These are phyloP conservation scores for Opisthograptis luteolata DNA, from an alignment of 2,888 invertebrate genomes.

Conservation along the genomic window DNA sequence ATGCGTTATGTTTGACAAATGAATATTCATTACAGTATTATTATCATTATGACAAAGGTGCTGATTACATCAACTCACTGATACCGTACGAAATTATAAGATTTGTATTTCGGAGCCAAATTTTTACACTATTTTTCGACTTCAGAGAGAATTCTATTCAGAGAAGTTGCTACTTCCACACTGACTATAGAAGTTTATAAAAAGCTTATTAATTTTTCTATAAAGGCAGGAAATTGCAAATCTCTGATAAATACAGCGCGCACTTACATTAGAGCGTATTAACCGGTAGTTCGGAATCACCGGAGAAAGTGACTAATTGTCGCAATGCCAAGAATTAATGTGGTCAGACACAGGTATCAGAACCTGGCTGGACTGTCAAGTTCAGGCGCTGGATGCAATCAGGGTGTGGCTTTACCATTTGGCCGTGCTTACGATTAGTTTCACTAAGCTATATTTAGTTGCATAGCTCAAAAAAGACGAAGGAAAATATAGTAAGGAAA, in stretches of 20 bases:
- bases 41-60: no score
- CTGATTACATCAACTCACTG: no score
- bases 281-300: constrained; percentile 45
- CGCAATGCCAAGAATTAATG: constrained; percentile 50
- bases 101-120: no score
- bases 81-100: no score
- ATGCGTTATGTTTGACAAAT: background rate
- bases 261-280: constrained; percentile 34
- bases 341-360: constrained; percentile 52
- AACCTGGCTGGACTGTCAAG: constrained; percentile 42
- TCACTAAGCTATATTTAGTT: no score
- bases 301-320: constrained; percentile 65
- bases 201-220: constrained; percentile 2
- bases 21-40: no score
- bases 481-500: no score
- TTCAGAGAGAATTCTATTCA: no score
- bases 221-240: constrained; percentile 13
- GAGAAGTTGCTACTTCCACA: no score
- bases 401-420: background rate
- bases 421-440: background rate
- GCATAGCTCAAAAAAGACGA: no score
- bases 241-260: constrained; percentile 12
- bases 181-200: background rate
- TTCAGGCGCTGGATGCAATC: constrained; percentile 37
- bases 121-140: no score